phyloP scores from a whole-genome alignment of 1,140 invertebrate species.

The Temnothorax curvispinosus region DNA sequence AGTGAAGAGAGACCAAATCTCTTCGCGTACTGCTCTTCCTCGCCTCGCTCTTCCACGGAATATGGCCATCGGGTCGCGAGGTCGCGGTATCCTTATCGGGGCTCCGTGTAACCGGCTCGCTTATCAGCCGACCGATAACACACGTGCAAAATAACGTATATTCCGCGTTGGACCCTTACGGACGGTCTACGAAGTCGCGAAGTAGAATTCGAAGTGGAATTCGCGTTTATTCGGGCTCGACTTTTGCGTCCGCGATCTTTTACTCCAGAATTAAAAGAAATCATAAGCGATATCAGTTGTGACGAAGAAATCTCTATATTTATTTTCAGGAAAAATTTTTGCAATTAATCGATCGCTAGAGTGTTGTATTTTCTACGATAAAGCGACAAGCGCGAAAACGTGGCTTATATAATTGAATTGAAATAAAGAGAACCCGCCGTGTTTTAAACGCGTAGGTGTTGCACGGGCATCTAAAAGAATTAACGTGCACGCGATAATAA shows the following conservation, averaged over 20 bases:
- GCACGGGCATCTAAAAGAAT: slow-evolving; percentile 26
- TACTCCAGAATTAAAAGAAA: not conserved
- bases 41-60: slow-evolving; percentile 72
- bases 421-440: not conserved
- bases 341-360: not conserved
- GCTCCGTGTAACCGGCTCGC: slow-evolving; percentile 76
- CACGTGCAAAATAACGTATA: slow-evolving; percentile 82
- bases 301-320: not conserved
- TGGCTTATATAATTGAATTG: slow-evolving; percentile 6
- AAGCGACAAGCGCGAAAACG: not conserved
- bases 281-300: not conserved
- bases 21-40: slow-evolving; percentile 24
- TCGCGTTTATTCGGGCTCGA: not conserved
- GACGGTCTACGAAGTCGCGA: slow-evolving; percentile 48
- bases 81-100: slow-evolving; percentile 82
- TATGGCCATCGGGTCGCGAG: slow-evolving; percentile 80
- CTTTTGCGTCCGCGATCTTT: not conserved
- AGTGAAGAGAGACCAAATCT: slow-evolving; percentile 51
- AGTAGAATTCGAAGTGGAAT: not conserved
- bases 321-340: not conserved
- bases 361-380: not conserved
- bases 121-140: slow-evolving; percentile 76
- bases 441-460: slow-evolving; percentile 36
- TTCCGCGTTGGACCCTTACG: slow-evolving; percentile 68
- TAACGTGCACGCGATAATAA: slow-evolving; percentile 44